These are phyloP conservation scores for Arctopsyche grandis DNA, from an alignment of 1,140 invertebrate species.

Conservation along the genomic window DNA sequence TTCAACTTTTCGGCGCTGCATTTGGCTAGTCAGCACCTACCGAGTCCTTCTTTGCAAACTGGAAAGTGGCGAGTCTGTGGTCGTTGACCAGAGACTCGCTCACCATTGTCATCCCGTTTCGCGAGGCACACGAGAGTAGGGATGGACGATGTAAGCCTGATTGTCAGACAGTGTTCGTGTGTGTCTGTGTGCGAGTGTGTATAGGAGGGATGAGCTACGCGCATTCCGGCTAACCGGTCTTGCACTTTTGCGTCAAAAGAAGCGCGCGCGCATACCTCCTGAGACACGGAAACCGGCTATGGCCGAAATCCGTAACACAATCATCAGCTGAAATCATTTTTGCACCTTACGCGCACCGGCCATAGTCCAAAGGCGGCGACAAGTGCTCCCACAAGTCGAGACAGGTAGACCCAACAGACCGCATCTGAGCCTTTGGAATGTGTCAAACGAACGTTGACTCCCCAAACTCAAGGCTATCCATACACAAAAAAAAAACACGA, in stretches of 20 bases:
- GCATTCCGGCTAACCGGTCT: conserved; percentile 27
- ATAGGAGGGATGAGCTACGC: conserved; percentile 20
- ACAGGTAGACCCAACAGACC: background rate
- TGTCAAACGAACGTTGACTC: background rate
- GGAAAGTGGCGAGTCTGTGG: background rate
- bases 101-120: conserved; percentile 23
- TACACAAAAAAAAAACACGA: too few relatives aligned
- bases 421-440: background rate
- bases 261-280: background rate
- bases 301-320: background rate
- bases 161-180: background rate
- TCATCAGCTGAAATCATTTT: background rate
- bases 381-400: background rate
- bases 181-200: background rate
- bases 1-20: too few relatives aligned
- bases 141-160: background rate
- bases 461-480: background rate
- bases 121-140: background rate
- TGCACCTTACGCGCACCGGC: too few relatives aligned
- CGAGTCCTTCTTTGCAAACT: too few relatives aligned
- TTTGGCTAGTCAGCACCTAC: too few relatives aligned
- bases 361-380: background rate
- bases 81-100: background rate
- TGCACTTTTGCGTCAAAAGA: conserved; percentile 21
- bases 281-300: background rate